These are phyloP conservation scores for Xanthia icteritia DNA, from an alignment of 2,888 invertebrate species.

Conservation along the genomic window DNA sequence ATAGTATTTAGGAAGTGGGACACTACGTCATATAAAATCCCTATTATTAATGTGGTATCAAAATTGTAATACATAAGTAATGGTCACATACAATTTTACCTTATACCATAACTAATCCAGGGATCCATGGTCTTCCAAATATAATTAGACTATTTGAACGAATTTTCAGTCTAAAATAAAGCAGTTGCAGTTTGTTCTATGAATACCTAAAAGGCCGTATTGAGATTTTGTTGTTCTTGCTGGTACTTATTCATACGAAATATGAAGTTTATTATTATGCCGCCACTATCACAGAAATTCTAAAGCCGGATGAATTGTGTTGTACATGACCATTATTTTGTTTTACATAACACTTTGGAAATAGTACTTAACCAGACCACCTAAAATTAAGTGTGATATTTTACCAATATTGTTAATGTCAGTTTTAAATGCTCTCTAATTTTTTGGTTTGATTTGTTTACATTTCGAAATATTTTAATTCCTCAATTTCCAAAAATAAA, in stretches of 20 bases:
- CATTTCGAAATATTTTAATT: constrained; percentile 54
- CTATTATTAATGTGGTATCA: constrained; percentile 79
- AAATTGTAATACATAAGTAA: constrained; percentile 79
- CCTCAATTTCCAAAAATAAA: constrained; percentile 52
- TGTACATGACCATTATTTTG: constrained; percentile 82
- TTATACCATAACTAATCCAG: constrained; percentile 68
- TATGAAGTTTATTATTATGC: constrained; percentile 24
- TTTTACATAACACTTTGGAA: constrained; percentile 77
- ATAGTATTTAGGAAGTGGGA: constrained; percentile 70
- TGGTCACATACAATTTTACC: constrained; percentile 78
- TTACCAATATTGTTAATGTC: constrained; percentile 75
- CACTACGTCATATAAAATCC: constrained; percentile 72
- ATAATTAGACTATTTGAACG: constrained; percentile 75
- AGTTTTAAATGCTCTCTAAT: constrained; percentile 85
- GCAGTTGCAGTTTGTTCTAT: constrained; percentile 33
- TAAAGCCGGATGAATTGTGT: constrained; percentile 54
- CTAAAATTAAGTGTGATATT: constrained; percentile 87
- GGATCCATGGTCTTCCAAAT: constrained; percentile 80
- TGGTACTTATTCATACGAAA: constrained; percentile 34
- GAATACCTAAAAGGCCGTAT: constrained; percentile 26
- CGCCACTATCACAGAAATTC: constrained; percentile 19
- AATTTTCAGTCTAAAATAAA: constrained; percentile 51
- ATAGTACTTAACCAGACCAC: constrained; percentile 88
- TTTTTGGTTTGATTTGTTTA: constrained; percentile 62
- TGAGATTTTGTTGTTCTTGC: constrained; percentile 36